A percentile compares a stretch with the other conserved stretches of the same genome.
phyloP scores from a whole-genome alignment of 2,888 invertebrate genomes.

The Rhagonycha fulva region DNA sequence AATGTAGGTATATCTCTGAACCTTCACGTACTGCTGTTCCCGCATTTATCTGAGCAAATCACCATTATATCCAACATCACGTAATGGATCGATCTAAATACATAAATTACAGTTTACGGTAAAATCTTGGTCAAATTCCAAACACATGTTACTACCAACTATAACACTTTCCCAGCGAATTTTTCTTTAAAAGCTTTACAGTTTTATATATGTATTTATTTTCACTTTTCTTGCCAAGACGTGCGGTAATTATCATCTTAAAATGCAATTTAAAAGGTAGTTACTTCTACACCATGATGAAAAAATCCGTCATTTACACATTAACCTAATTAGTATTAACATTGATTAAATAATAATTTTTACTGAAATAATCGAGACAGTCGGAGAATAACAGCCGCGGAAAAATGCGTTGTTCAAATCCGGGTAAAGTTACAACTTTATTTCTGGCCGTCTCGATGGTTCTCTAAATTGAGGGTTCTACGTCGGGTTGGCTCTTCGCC shows the following conservation, averaged over 20 bases:
- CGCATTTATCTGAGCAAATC: conserved; percentile 4
- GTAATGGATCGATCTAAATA: conserved; percentile 23
- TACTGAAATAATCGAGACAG: too few relatives aligned
- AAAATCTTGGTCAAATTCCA: conserved; percentile 28
- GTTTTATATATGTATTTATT: background rate
- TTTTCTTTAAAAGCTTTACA: conserved; percentile 9
- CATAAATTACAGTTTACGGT: conserved; percentile 27
- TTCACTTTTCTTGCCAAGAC: background rate
- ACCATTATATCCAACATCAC: conserved; percentile 12
- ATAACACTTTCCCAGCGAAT: conserved; percentile 12
- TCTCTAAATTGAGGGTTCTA: too few relatives aligned
- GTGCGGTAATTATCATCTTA: background rate
- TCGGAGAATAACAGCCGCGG: too few relatives aligned
- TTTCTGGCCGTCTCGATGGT: too few relatives aligned
- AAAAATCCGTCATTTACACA: too few relatives aligned
- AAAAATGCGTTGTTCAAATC: too few relatives aligned
- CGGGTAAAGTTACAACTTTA: too few relatives aligned
- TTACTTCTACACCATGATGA: background rate
- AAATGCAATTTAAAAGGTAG: background rate
- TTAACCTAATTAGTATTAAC: too few relatives aligned
- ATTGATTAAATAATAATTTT: too few relatives aligned
- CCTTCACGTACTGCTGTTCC: conserved; percentile 9
- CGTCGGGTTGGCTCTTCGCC: too few relatives aligned
- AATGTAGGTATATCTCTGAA: conserved; percentile 2
- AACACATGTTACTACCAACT: conserved; percentile 25